Evolutionary conservation across 2,113 vertebrate genomes (phyloP), one percentile per base, ranked within the genome.

Genomic region (Puntigrus tetrazona): DNA sequence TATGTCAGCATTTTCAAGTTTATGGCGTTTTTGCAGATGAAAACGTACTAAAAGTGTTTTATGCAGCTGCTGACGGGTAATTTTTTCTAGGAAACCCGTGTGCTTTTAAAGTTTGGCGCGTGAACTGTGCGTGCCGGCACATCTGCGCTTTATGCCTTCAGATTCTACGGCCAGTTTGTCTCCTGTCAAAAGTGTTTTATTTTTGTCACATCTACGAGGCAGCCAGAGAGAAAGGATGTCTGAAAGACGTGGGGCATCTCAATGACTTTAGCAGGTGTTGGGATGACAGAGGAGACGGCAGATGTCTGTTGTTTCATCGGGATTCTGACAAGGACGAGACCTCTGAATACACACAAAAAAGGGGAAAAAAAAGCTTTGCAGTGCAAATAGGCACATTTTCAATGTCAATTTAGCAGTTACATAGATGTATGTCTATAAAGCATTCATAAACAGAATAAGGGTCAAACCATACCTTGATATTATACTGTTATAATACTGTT

Each of bases 111-210:
- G 31, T 55, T 52, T 78, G 63, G 22, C 75, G 25, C 25, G 25
- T n/a, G 22, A 57, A 41, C 22, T 61, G 18, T 47, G 67, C 50
- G 41, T 34, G 38, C 27, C 47, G 55, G 70, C 57, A 81, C 75
- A 84, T 84, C 74, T 84, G 73, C 45, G 69, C 34, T 77, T 84
- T 75, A 78, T 61, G 59, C 70, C 59, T 81, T 81, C 43, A 87
- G 74, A 69, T 41, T 77, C 59, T 61, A 73, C 38, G 38, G 36
- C 47, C 27, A 38, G 80, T 74, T 80, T 83, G 47, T 82, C 72
- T 78, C 43, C 79, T 85, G 83, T 87, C 86, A 85, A 45, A 70
- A 52, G 63, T 72, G 55, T 45, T 79, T 75, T 79, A 61, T 79
- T 76, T 63, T 65, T n/a, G 52, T 65, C 59, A 55, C 84, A 79